These are phyloP conservation scores for Neostethus bicornis DNA, from an alignment of 2,797 vertebrate species.

Conservation along the genomic window DNA sequence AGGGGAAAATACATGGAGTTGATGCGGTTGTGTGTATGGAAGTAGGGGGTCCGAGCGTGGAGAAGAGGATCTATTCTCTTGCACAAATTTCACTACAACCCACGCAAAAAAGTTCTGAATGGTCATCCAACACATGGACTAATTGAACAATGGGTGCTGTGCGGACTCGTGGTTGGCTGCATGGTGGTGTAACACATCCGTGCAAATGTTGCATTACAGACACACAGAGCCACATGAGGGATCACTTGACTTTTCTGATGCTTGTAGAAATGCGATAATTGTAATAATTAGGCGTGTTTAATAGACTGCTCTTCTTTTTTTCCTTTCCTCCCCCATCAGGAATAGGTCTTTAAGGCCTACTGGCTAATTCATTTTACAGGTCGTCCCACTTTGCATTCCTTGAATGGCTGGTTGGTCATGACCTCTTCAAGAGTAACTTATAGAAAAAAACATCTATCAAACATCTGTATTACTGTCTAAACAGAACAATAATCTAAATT, in stretches of 20 bases:
- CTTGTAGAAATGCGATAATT: conserved; percentile 71
- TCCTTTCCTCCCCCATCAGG: conserved; percentile 10
- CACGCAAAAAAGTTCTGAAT: conserved; percentile 29
- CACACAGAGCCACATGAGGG: conserved; percentile 69
- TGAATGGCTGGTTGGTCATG: conserved; percentile 34
- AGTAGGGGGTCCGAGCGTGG: conserved; percentile 30
- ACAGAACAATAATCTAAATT: conserved; percentile 4
- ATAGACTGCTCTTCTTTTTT: conserved; percentile 40
- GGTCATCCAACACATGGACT: conserved; percentile 48
- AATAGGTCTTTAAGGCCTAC: conserved; percentile 10
- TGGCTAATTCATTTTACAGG: conserved; percentile 23
- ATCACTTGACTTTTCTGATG: conserved; percentile 71
- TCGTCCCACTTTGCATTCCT: conserved; percentile 23
- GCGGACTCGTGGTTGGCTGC: conserved; percentile 62
- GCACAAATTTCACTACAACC: conserved; percentile 25
- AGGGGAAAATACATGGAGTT: conserved; percentile 15
- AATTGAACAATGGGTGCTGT: conserved; percentile 65
- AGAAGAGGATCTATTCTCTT: conserved; percentile 39
- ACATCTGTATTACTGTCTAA: conserved; percentile 1
- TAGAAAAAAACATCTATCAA: conserved; percentile 15
- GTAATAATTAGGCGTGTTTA: conserved; percentile 74
- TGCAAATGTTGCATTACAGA: conserved; percentile 74
- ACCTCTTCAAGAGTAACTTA: conserved; percentile 26
- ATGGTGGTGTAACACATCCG: conserved; percentile 73
- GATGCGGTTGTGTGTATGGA: conserved; percentile 30